Base-by-base conservation (phyloP, 2,888 invertebrate species). In the Dryobotodes eremita region DNA sequence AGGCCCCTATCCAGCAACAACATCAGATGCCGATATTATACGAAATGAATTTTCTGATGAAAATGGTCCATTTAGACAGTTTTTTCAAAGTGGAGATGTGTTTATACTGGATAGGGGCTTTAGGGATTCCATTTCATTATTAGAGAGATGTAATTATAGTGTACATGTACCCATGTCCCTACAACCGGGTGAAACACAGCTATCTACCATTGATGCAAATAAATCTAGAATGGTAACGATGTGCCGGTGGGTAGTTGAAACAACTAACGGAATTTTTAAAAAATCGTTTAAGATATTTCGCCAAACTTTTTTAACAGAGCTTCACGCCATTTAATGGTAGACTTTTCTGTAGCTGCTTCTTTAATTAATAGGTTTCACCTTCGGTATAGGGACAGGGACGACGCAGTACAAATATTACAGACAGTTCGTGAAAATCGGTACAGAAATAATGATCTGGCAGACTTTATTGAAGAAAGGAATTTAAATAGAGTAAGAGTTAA, bases 61-160 rank as follows among this genome's bases (percentile, higher is more conserved):
- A 50, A 66, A 66, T 50, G 66, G 48, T 48, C 66, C 48, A 2
- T 66, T 26, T 66, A 48, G 66, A 15, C 66, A 50, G 66, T 26
- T 66, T 50, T 66, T 66, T 66, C 66, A 48, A 66, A 66, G 8
- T 46, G 55, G 55, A 55, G 55, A 55, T 55, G 55, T 55, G 55
- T 55, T 55, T 53, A 46, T 53, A 53, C 50, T 20, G 17, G 50
- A 53, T 53, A 53, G 50, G 7, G 50, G 17, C 50, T 61, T 61
- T 31, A 62, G 61, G 61, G 61, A 62, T 62, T 36, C 64, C 64
- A 64, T 64, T 64, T 64, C 36, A 64, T 64, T 64, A 20, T 64
- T 64, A 42, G 36, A 64, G 13, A 64, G 64, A 64, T 42, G 64
- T 64, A 42, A 64, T 64, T 64, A 64, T 64, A 64, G 64, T 64